Base-by-base conservation (phyloP, 2,888 invertebrate genomes). In the Heliconius hortense region DNA sequence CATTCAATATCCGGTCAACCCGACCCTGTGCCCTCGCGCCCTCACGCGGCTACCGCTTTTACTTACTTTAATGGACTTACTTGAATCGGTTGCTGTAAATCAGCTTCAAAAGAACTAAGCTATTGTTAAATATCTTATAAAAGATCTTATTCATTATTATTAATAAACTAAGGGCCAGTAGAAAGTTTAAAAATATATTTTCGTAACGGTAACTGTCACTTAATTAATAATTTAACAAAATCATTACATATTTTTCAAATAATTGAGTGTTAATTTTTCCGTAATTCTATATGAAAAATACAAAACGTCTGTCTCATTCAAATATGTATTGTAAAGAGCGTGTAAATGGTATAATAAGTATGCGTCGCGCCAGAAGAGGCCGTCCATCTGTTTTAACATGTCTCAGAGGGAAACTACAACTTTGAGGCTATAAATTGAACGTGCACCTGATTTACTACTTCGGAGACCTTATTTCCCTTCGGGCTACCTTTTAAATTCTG, bases 1-100 rank as follows among this genome's bases (percentile, higher is more conserved):
- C 88, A 87, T 88, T 80, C 74, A 87, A 88, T 87, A 85, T 88
- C 88, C 88, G 88, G 85, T 69, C 69, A 56, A 74, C 76, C n/a
- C 75, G 76, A 76, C 66, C 77, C 77, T 8, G 56, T 77, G 66
- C 75, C 75, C 77, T 60, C 56, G 70, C 63, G 31, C 15, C 56
- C 35, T 73, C 35, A 39, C 56, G 18, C 75, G 74, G 76, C 56
- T 48, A 74, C 63, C 21, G 39, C 28, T 71, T 69, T 31, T 69
- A 69, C 68, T 68, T 68, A 68, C 69, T 56, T 56, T 69, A 69
- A 68, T 68, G 53, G 68, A 31, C n/a, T 68, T 53, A n/a, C 35
- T 35, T 60, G 39, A 28, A 71, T 60, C 26, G 28, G 62, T 26
- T 70, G 28, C 28, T 69, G 24, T 69, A 53, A 69, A 69, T 69